Percentiles rank a stretch among this genome's conserved stretches.
Conservation (phyloP, 2,888 invertebrate genomes). For the Dascillus cervinus region DNA sequence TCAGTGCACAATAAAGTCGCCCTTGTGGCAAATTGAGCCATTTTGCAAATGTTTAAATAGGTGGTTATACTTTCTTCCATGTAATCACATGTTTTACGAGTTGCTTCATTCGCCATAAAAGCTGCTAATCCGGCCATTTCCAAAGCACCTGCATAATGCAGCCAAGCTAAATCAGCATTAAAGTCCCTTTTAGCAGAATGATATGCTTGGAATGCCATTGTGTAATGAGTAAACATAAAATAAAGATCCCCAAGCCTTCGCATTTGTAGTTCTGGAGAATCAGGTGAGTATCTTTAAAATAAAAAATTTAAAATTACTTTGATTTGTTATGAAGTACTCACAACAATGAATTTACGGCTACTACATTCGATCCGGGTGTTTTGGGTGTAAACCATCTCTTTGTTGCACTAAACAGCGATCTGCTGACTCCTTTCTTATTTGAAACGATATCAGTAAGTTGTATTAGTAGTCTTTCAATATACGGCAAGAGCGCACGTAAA, state of each 20-base stretch:
- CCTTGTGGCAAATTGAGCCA: constrained; percentile 87
- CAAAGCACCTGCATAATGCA: constrained; percentile 92
- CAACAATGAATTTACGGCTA: constrained; percentile 75
- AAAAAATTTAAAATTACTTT: background rate
- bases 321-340: constrained; percentile 43
- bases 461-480: constrained; percentile 82
- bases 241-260: constrained; percentile 90
- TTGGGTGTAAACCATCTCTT: constrained; percentile 92
- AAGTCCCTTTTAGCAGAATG: constrained; percentile 97
- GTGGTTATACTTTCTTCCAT: constrained; percentile 92
- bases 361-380: constrained; percentile 68
- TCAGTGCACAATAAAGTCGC: constrained; percentile 85
- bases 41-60: constrained; percentile 83
- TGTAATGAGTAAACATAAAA: constrained; percentile 93
- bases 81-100: constrained; percentile 74
- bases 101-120: constrained; percentile 77
- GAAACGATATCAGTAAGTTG: constrained; percentile 71
- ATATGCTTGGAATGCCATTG: constrained; percentile 86
- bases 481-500: constrained; percentile 77
- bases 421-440: constrained; percentile 86
- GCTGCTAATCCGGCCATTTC: constrained; percentile 94
- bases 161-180: constrained; percentile 93
- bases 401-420: constrained; percentile 88
- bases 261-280: constrained; percentile 86
- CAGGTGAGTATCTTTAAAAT: constrained; percentile 61